phyloP scores from a whole-genome alignment of 2,113 vertebrate genomes.

The Ageneiosus marmoratus region DNA sequence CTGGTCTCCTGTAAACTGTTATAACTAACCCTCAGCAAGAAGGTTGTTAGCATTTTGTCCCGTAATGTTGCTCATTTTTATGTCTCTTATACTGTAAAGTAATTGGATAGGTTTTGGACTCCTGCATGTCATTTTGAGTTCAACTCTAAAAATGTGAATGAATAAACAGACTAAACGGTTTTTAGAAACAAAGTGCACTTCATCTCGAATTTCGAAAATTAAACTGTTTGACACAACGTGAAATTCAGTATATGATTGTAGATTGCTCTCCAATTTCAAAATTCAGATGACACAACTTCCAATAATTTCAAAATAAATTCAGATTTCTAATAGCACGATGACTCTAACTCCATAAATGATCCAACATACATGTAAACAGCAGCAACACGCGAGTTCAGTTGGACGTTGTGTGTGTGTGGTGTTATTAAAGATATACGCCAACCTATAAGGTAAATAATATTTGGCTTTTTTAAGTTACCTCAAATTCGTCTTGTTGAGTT shows the following conservation, averaged over 20 bases:
- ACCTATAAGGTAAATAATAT: not conserved
- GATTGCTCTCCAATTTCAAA: too few relatives aligned
- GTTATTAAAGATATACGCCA: not conserved
- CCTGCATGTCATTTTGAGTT: not conserved
- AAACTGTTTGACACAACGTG: not conserved
- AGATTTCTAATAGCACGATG: too few relatives aligned
- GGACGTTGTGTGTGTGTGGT: not conserved
- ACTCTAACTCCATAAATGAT: too few relatives aligned
- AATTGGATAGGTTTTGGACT: not conserved
- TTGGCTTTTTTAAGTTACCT: slow-evolving; percentile 72
- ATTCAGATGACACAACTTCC: too few relatives aligned
- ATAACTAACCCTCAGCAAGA: not conserved
- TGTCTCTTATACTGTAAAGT: not conserved
- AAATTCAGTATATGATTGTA: not conserved
- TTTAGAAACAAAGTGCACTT: too few relatives aligned
- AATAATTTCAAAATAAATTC: too few relatives aligned
- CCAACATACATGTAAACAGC: not conserved
- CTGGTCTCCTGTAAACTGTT: not conserved
- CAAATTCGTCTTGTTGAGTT: slow-evolving; percentile 72
- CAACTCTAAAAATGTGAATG: not conserved
- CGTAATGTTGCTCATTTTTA: not conserved
- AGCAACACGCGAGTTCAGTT: not conserved
- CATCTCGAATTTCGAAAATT: not conserved
- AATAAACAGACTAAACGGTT: not conserved
- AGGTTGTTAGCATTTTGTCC: not conserved